These are phyloP conservation scores for Stigmatopora argus DNA, from an alignment of 2,113 vertebrate genomes.

Conservation along the genomic window DNA sequence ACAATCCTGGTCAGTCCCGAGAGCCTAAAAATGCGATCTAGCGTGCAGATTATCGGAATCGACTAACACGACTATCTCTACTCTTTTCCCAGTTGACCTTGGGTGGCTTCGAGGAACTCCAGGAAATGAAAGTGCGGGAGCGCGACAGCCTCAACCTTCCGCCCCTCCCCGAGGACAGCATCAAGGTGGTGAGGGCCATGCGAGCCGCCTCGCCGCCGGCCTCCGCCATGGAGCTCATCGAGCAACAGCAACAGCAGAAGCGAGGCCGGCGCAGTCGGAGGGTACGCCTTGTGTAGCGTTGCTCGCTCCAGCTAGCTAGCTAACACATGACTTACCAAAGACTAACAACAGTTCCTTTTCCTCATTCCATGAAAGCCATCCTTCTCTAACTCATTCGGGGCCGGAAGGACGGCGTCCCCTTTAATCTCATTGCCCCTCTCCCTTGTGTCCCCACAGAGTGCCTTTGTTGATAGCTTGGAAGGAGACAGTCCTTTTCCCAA, in stretches of 20 bases:
- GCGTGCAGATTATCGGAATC: too few relatives aligned
- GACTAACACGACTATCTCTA: background rate
- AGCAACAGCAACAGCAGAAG: conserved; percentile 86
- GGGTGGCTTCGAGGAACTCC: conserved; percentile 88
- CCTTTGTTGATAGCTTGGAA: conserved; percentile 84
- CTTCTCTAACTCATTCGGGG: conserved; percentile 12
- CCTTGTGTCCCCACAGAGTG: conserved; percentile 79
- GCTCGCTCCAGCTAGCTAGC: conserved; percentile 8
- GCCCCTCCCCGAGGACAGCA: conserved; percentile 86
- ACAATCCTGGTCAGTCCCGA: conserved; percentile 80
- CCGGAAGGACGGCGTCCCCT: background rate
- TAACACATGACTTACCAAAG: background rate
- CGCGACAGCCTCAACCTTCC: conserved; percentile 76
- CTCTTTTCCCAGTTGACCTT: conserved; percentile 78
- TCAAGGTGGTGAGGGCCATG: conserved; percentile 89
- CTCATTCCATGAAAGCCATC: conserved; percentile 6
- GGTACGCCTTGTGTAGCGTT: conserved; percentile 56
- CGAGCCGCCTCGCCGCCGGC: conserved; percentile 86
- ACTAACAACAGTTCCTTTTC: background rate
- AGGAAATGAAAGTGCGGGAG: conserved; percentile 79
- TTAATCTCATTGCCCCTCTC: conserved; percentile 41
- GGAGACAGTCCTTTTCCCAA: conserved; percentile 80
- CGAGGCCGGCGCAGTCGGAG: conserved; percentile 83
- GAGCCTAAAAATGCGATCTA: too few relatives aligned
- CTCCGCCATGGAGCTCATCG: conserved; percentile 84